Base-by-base conservation (phyloP, 2,888 invertebrate genomes). In the Drosophila ustulata region DNA sequence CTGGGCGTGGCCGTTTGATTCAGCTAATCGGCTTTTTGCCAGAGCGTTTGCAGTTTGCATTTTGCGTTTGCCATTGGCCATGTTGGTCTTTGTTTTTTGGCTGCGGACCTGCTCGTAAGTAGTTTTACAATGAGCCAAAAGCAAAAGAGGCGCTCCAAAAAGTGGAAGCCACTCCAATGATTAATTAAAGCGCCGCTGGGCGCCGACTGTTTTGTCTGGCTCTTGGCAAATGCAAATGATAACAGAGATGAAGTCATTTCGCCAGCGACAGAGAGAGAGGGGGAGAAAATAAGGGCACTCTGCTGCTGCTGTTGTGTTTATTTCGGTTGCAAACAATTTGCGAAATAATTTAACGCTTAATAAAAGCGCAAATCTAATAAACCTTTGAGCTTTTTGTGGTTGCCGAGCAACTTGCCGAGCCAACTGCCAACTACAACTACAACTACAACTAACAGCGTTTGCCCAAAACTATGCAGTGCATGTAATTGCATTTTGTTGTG, bases 371-470 rank as follows among this genome's bases (percentile, higher is more conserved):
- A 85, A 85, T 85, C 85, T 89, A 85, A 85, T 85, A 85, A 85
- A 85, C 85, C 85, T 85, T 89, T 85, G 89, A 89, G 83, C 87
- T 86, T 80, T 82, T 86, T 82, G 89, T 61, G 89, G 88, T 73
- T 78, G 69, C 61, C 61, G 45, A 78, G 63, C 65, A 79, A 71
- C 71, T 76, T 41, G 68, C 66, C 57, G 26, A 58, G 70, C 66
- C 88, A 74, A 65, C 61, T 34, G 53, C 28, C 63, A 50, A 43
- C 49, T 28, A 47, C 55, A 52, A 47, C 49, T 28, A 47, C 55
- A 52, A 47, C 62, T 46, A 11, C 62, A 53, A 34, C 50, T 51
- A 32, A 46, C 47, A 34, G 30, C 62, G 51, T 45, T 47, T 45
- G 55, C 64, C 70, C 80, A 75, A 86, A 83, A 88, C 76, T 78